Conservation (phyloP, 2,888 invertebrate genomes). For the Itoplectis maculator region DNA sequence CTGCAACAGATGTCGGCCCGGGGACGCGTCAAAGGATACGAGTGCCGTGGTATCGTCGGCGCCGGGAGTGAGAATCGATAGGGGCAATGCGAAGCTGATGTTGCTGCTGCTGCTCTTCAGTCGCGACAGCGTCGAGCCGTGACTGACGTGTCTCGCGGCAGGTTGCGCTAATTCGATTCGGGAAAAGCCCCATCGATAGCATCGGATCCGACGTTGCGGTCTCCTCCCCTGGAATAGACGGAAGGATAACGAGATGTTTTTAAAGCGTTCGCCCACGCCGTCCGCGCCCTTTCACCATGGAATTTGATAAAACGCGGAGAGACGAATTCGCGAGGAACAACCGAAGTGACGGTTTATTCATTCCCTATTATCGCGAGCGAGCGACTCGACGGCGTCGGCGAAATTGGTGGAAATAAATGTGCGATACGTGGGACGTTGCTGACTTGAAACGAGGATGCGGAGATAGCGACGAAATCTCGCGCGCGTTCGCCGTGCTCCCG, state of each 20-base stretch:
- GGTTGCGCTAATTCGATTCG: constrained; percentile 14
- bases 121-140: constrained; percentile 7
- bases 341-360: not conserved
- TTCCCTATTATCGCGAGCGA: not conserved
- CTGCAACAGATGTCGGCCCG: constrained; percentile 22
- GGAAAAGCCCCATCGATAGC: constrained; percentile 14
- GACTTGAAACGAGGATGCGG: too few relatives aligned
- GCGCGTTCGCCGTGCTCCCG: too few relatives aligned
- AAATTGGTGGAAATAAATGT: not conserved
- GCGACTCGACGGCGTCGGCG: not conserved
- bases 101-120: too few relatives aligned
- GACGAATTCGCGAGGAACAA: not conserved
- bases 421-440: too few relatives aligned
- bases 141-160: constrained; percentile 17
- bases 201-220: not conserved
- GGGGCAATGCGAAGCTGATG: not conserved
- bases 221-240: not conserved
- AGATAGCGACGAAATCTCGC: too few relatives aligned
- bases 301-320: not conserved
- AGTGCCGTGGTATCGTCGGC: not conserved
- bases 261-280: constrained; percentile 6
- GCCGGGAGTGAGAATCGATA: constrained; percentile 37
- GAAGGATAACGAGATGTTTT: constrained; percentile 19
- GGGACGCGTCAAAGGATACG: not conserved
- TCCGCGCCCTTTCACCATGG: not conserved